Evolutionary conservation across 2,888 invertebrate genomes (phyloP).

Genomic region (Mythimna ferrago): DNA sequence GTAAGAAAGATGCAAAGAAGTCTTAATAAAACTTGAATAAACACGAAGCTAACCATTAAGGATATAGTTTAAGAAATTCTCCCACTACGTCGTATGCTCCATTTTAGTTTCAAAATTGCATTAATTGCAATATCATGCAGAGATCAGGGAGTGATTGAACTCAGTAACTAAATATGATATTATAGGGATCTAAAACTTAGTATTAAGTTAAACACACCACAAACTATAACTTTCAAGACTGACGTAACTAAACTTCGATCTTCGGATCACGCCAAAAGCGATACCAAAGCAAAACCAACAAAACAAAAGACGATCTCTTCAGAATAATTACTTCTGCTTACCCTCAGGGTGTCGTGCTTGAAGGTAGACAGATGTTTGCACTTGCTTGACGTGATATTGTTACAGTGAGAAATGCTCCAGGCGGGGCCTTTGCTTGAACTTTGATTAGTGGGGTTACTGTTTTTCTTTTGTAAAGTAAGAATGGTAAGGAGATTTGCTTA

Average conservation of each 20-base stretch:
- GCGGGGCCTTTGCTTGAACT: conserved; percentile 47
- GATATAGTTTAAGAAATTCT: neutral
- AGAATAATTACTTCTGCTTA: conserved; percentile 38
- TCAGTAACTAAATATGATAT: neutral
- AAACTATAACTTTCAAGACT: neutral
- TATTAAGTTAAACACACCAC: neutral
- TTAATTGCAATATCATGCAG: neutral
- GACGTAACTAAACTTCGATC: conserved; percentile 3
- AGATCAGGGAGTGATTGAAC: neutral
- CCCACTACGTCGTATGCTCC: neutral
- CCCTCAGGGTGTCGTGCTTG: conserved; percentile 47
- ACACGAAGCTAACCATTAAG: neutral
- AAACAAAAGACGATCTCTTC: conserved; percentile 24
- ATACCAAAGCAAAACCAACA: conserved; percentile 22
- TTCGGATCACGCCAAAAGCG: conserved; percentile 19
- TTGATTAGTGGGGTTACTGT: conserved; percentile 18
- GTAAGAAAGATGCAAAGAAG: neutral
- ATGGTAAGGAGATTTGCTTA: neutral
- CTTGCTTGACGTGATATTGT: conserved; percentile 45
- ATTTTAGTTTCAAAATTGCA: neutral
- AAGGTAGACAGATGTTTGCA: conserved; percentile 54
- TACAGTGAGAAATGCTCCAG: conserved; percentile 46
- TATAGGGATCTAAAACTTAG: neutral
- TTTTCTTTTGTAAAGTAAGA: neutral
- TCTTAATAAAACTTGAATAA: neutral